These are phyloP conservation scores for Sphenopsis melanotis DNA, from an alignment of 2,797 vertebrate species.

Conservation along the genomic window DNA sequence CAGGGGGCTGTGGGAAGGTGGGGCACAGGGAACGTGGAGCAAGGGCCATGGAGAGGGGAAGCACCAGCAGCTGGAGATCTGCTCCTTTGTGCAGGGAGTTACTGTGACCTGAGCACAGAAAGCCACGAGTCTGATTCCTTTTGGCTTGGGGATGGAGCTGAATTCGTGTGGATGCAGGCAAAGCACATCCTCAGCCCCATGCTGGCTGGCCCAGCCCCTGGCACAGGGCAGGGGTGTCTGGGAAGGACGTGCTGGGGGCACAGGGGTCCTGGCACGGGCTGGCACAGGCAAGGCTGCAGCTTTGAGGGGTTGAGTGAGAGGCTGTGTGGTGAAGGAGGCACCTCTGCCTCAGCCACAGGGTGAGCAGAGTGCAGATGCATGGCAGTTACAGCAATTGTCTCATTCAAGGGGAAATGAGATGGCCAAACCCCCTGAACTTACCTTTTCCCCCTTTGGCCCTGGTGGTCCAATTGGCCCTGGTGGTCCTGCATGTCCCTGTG, in stretches of 20 bases:
- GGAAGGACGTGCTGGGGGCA: background rate
- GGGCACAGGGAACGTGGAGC: background rate
- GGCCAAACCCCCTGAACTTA: slow-evolving; percentile 40
- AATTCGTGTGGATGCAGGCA: background rate
- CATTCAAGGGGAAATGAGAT: background rate
- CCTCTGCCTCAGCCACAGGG: background rate
- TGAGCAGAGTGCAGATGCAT: background rate
- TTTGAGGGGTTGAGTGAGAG: background rate
- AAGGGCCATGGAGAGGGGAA: background rate
- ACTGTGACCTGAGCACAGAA: background rate
- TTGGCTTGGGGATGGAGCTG: background rate
- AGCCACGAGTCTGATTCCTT: background rate
- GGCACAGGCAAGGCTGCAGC: background rate
- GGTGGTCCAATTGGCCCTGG: slow-evolving; percentile 86
- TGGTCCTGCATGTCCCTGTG: slow-evolving; percentile 88
- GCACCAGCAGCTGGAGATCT: accelerated
- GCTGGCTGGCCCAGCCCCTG: background rate
- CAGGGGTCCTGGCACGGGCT: accelerated
- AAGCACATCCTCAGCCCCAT: accelerated
- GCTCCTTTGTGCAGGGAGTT: background rate
- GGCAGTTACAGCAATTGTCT: background rate
- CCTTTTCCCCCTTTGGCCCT: slow-evolving; percentile 96
- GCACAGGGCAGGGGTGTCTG: accelerated
- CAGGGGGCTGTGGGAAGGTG: accelerated
- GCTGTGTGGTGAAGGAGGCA: accelerated